A percentile compares a stretch with the other conserved stretches of the same genome.
Evolutionary conservation across 1,140 invertebrate species (phyloP).

Genomic region (Triops longicaudatus): DNA sequence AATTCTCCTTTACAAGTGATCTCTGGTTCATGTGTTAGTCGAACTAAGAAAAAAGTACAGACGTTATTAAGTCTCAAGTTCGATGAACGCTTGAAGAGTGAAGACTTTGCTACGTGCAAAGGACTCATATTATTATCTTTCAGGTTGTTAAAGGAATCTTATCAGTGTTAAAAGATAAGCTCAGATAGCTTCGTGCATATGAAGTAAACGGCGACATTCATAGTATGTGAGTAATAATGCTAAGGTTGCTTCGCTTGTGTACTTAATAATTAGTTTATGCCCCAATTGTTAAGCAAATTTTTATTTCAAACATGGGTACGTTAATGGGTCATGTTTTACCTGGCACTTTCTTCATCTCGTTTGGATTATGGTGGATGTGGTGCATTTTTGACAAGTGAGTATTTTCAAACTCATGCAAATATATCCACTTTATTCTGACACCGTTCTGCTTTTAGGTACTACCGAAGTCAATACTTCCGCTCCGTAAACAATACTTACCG

Average conservation of each 20-base stretch:
- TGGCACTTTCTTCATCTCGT: slow-evolving; percentile 44
- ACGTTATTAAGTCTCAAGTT: too few relatives aligned
- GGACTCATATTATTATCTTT: too few relatives aligned
- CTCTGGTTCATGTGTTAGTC: too few relatives aligned
- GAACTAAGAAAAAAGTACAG: too few relatives aligned
- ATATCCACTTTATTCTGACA: background rate
- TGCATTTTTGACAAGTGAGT: slow-evolving; percentile 37
- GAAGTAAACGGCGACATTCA: background rate
- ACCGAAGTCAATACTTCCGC: slow-evolving; percentile 33
- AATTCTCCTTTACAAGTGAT: too few relatives aligned
- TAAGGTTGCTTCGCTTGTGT: background rate
- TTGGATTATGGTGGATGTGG: slow-evolving; percentile 44
- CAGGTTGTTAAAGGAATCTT: background rate
- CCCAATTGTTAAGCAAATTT: too few relatives aligned
- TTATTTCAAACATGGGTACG: slow-evolving; percentile 38
- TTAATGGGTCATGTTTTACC: slow-evolving; percentile 45
- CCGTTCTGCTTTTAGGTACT: slow-evolving; percentile 35
- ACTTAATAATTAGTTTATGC: too few relatives aligned
- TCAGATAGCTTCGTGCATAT: background rate
- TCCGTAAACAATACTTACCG: slow-evolving; percentile 34
- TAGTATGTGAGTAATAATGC: background rate
- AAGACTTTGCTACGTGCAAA: too few relatives aligned
- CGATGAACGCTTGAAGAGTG: too few relatives aligned
- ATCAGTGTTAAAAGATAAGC: background rate
- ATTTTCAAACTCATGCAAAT: background rate